Conservation (phyloP, 2,113 vertebrate genomes). For the Xenopus tropicalis region DNA sequence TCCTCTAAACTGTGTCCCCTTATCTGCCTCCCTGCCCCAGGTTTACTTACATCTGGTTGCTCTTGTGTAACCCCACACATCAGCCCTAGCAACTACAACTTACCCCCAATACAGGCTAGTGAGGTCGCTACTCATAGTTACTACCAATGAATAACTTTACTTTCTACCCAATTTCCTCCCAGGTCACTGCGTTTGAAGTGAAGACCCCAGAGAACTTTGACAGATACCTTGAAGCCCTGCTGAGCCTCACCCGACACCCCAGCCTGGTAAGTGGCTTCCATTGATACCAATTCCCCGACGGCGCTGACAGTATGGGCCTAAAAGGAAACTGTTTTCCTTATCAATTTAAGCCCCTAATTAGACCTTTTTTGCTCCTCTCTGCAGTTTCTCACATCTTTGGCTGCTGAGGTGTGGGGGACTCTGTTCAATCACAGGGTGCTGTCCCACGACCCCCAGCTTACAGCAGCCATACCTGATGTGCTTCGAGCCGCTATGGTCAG, state of each 20-base stretch:
- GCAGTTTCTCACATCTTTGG: conserved; percentile 89
- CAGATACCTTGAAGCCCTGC: conserved; percentile 88
- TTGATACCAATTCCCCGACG: too few relatives aligned
- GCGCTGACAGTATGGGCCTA: too few relatives aligned
- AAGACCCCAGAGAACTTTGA: conserved; percentile 81
- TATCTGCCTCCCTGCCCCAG: too few relatives aligned
- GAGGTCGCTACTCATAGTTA: too few relatives aligned
- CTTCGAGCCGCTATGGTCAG: conserved; percentile 84
- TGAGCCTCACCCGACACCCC: conserved; percentile 91
- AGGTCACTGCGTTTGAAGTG: conserved; percentile 54
- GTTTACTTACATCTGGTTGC: background rate
- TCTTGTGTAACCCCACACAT: too few relatives aligned
- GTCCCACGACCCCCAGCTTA: conserved; percentile 73
- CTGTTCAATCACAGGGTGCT: conserved; percentile 87
- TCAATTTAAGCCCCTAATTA: too few relatives aligned
- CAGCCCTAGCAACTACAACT: too few relatives aligned
- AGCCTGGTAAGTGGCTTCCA: conserved; percentile 76
- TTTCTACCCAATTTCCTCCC: too few relatives aligned
- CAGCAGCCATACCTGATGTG: conserved; percentile 79
- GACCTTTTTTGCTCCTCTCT: conserved; percentile 10
- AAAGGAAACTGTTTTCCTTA: too few relatives aligned
- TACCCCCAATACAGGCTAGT: too few relatives aligned
- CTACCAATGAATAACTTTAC: too few relatives aligned
- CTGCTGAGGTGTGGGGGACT: conserved; percentile 83
- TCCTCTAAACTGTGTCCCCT: too few relatives aligned